Base-by-base conservation (phyloP, 2,888 invertebrate genomes). In the Coelopa pilipes region DNA sequence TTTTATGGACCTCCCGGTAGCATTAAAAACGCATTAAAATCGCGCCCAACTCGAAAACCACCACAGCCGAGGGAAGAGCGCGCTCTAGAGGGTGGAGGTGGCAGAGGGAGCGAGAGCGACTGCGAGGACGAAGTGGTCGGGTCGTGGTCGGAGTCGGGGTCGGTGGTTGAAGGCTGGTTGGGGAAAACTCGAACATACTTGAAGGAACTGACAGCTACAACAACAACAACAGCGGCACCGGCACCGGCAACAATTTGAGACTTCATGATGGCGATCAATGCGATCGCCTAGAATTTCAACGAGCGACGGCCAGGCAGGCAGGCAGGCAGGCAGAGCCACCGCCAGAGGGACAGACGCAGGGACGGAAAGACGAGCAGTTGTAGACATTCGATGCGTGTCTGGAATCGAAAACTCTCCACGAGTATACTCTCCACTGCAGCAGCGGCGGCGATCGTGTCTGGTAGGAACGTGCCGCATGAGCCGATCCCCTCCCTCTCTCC, bases 1-100 rank as follows among this genome's bases (percentile, higher is more conserved):
- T 77, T 78, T 72, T 60, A 76, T 75, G 78, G 83, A 83, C 81
- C 82, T 82, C 81, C 80, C 79, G 77, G 80, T 78, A 80, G 72
- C 59, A 69, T 74, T 70, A 45, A 62, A 72, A 70, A 72, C 53
- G 60, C 80, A 83, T 83, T 81, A 77, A 82, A 78, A 80, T 80
- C 34, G 78, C 80, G 77, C 13, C 13, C 15, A 49, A 66, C 66
- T 21, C 19, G 15, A 66, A 66, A 66, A 50, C 49, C 24, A 66
- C 62, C 62, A 62, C 11, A 62, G 50, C 21, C 50, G 21, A 49
- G 1, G 47, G 24, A 49, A 66, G 46, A 63, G 46, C 12, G 24
- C 19, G 15, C 21, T 11, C 10, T 62, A 15, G 24, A 62, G 60
- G 10, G 60, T 12, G 53, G 53, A 53, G 3, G 53, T 4, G 7